Evolutionary conservation across 2,888 invertebrate species (phyloP).

Genomic region (Sabatieria punctata): DNA sequence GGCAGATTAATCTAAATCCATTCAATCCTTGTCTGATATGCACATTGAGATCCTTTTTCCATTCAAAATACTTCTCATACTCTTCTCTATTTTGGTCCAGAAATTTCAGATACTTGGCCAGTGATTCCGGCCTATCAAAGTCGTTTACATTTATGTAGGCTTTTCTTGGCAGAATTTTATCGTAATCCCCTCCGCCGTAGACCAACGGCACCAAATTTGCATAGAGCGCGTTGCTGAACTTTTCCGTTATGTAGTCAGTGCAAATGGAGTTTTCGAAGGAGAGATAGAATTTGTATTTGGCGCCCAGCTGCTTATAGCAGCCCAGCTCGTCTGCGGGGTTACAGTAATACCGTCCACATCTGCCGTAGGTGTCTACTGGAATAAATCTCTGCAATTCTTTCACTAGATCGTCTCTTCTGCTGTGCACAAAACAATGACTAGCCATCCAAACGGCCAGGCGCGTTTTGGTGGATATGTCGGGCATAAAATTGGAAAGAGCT

Average conservation of each 20-base stretch:
- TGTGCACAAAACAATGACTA: not conserved
- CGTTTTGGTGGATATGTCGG: not conserved
- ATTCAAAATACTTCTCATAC: conserved; percentile 3
- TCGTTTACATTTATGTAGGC: conserved; percentile 1
- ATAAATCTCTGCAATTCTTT: not conserved
- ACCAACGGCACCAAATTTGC: conserved; percentile 9
- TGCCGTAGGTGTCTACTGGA: conserved; percentile 1
- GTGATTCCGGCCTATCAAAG: not conserved
- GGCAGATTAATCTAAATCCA: not conserved
- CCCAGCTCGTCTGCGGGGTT: not conserved
- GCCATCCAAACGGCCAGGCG: conserved; percentile 3
- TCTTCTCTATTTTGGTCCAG: not conserved
- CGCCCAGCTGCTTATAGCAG: not conserved
- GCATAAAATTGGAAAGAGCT: too few species aligned
- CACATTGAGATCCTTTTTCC: not conserved
- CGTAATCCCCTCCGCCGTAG: conserved; percentile 8
- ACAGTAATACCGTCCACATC: not conserved
- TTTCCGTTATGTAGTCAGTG: conserved; percentile 10
- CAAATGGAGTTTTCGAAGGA: conserved; percentile 10
- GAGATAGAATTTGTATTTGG: conserved; percentile 9
- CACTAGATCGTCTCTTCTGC: not conserved
- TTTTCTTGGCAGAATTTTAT: not conserved
- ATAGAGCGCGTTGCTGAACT: conserved; percentile 7
- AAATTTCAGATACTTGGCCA: not conserved
- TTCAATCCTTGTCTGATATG: conserved; percentile 15